phyloP scores from a whole-genome alignment of 2,888 invertebrate species.

The Hydrotaea cyrtoneurina region DNA sequence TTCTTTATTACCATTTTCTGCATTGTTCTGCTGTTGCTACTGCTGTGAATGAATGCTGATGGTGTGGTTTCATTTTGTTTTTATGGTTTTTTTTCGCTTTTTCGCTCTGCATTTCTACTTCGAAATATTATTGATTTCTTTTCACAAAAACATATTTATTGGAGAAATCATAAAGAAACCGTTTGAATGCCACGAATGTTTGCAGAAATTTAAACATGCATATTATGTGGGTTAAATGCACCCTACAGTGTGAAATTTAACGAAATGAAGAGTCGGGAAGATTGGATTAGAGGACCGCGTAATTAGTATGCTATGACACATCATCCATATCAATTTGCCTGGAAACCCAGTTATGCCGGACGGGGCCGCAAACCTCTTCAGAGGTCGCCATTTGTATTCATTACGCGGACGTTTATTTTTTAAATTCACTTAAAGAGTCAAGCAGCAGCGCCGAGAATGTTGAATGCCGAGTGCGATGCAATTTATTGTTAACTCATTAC shows the following conservation, averaged over 20 bases:
- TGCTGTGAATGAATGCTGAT: neutral
- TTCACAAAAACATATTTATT: slow-evolving; percentile 31
- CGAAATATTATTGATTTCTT: slow-evolving; percentile 49
- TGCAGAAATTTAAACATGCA: slow-evolving; percentile 18
- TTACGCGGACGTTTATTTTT: neutral
- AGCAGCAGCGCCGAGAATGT: neutral
- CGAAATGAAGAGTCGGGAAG: too few species aligned
- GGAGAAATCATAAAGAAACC: slow-evolving; percentile 28
- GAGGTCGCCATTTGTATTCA: slow-evolving; percentile 21
- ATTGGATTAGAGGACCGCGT: too few species aligned
- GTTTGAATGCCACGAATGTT: slow-evolving; percentile 30
- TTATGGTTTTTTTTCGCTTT: slow-evolving; percentile 1
- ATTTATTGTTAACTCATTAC: neutral
- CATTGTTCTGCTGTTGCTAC: slow-evolving; percentile 30
- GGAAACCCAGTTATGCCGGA: too few species aligned
- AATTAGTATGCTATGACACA: too few species aligned
- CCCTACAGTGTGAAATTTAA: too few species aligned
- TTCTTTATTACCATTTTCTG: slow-evolving; percentile 48
- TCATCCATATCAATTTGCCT: too few species aligned
- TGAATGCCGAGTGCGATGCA: neutral
- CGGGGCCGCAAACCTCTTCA: too few species aligned
- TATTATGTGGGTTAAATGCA: too few species aligned
- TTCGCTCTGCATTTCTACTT: slow-evolving; percentile 21
- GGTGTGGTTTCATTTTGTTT: slow-evolving; percentile 37
- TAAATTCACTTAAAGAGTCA: neutral